A percentile compares a stretch with the other conserved stretches of the same genome.
Conservation (phyloP, 64 coral and sea anemone genomes). For the Porites australiensis region DNA sequence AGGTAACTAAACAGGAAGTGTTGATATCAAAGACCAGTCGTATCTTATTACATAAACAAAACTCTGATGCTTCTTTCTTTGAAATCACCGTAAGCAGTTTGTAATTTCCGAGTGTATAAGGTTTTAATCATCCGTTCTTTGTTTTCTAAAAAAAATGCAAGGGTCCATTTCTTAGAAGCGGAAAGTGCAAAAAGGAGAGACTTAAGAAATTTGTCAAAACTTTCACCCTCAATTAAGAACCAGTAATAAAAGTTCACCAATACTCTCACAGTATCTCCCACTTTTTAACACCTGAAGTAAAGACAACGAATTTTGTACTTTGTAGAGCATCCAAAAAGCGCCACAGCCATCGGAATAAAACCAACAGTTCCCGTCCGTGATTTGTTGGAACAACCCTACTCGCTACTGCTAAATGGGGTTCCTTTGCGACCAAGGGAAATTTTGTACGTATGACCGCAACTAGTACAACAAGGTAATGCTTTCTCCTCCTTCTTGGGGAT, state of each 20-base stretch:
- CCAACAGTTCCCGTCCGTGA: neutral
- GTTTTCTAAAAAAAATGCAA: neutral
- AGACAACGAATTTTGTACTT: neutral
- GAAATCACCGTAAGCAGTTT: neutral
- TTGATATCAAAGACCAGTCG: neutral
- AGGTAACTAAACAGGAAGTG: neutral
- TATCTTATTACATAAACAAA: constrained; percentile 18
- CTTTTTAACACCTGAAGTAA: no score
- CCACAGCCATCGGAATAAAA: neutral
- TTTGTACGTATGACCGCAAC: constrained; percentile 88
- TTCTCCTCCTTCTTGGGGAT: constrained; percentile 99
- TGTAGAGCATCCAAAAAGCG: constrained; percentile 29
- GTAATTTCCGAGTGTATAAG: neutral
- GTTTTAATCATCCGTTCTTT: neutral
- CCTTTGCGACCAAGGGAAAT: constrained; percentile 66
- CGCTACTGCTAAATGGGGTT: constrained; percentile 38
- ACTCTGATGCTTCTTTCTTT: neutral
- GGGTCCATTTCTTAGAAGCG: no score
- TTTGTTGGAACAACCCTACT: constrained; percentile 16
- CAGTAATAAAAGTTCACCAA: neutral
- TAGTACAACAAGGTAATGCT: constrained; percentile 78
- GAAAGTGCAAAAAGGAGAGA: no score
- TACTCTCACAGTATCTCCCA: neutral
- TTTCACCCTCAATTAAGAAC: no score
- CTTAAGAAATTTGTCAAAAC: neutral